Evolutionary conservation across 2,113 vertebrate species (phyloP), one percentile per base, ranked within the genome.

Genomic region (Peromyscus californicus): DNA sequence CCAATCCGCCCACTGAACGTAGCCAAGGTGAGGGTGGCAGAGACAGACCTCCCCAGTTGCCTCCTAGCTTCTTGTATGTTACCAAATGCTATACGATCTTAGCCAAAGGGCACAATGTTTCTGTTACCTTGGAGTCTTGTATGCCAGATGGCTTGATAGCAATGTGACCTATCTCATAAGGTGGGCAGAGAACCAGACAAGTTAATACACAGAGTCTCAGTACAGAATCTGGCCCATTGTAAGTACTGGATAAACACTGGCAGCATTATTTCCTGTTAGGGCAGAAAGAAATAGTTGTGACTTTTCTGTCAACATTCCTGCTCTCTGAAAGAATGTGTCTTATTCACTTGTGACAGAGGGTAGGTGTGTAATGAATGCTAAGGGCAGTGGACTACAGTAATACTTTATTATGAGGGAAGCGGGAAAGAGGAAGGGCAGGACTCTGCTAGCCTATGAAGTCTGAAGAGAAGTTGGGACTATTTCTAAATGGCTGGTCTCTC

Each of bases 101-200:
- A 85, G 78, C 7, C 42, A 75, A 48, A 42, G 39, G 59, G 54
- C 33, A 61, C 22, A 63, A 51, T 9, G 67, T 94, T 57, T 97
- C 61, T 70, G 33, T n/a, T 74, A 17, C 36, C 86, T 42, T 57
- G 36, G 63, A 86, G 33, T 72, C 85, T 89, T 90, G 26, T 88
- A 45, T 84, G 31, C 61, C n/a, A 51, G 90, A 57, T 59, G 61
- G 7, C 51, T 94, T 76, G 36, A 61, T 31, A 51, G 70, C 42
- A 89, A 74, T 2, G 11, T 15, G 84, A 72, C n/a, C 59, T 80
- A 19, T 48, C 48, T 76, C 72, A 15, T 42, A 16, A 86, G 51
- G 63, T 39, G 76, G 26, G 70, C 63, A 63, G 74, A 98, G 39
- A 93, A 91, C 84, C 86, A 80, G 82, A 48, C 76, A n/a, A 89